Conservation (phyloP, 30 jellyfish, hydroid and myxozoan genomes). For the Turritopsis rubra region DNA sequence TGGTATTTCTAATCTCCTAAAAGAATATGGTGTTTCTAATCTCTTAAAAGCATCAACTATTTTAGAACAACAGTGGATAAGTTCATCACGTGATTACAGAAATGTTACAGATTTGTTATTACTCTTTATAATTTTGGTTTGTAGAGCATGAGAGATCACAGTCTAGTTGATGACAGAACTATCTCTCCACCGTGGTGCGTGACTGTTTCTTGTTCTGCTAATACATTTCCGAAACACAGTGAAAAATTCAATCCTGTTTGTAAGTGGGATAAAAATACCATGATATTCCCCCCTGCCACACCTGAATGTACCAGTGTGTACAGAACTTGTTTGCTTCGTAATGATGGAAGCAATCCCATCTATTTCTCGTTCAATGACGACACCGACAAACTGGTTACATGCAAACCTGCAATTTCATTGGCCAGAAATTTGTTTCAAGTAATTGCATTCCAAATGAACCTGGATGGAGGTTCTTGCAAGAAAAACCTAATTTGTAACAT, state of each 20-base stretch:
- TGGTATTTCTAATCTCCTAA: too few relatives aligned
- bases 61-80: too few relatives aligned
- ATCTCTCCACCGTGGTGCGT: constrained; percentile 82
- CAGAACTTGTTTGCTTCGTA: constrained; percentile 39
- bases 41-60: too few relatives aligned
- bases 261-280: constrained; percentile 18
- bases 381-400: constrained; percentile 32
- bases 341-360: constrained; percentile 50
- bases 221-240: constrained; percentile 47
- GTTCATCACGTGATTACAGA: too few relatives aligned
- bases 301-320: constrained; percentile 30
- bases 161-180: constrained; percentile 41
- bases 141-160: constrained; percentile 63
- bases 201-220: constrained; percentile 41
- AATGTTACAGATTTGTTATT: too few relatives aligned
- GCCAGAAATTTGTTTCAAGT: constrained; percentile 44
- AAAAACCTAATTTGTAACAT: constrained; percentile 25
- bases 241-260: constrained; percentile 60
- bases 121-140: background rate
- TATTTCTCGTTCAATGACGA: constrained; percentile 47
- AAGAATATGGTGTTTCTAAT: too few relatives aligned
- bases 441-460: constrained; percentile 36
- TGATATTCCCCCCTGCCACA: constrained; percentile 56
- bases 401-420: constrained; percentile 60
- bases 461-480: constrained; percentile 43